Evolutionary conservation across 2,113 vertebrate genomes (phyloP), one percentile per base, ranked within the genome.

Genomic region (Cromileptes altivelis): DNA sequence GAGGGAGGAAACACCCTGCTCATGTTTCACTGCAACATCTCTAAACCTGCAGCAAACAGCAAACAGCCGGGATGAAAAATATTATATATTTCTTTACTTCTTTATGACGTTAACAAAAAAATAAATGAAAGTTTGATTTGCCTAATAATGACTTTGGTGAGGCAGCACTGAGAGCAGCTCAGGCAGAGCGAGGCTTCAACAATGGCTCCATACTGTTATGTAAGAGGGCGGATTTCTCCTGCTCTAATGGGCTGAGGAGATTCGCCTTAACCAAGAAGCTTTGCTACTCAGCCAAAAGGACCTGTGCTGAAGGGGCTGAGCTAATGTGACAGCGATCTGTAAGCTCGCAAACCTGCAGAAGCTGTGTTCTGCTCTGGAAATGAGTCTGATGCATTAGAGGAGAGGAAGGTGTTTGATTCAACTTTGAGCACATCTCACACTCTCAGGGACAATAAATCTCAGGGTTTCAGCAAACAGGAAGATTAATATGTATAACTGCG

Each of bases 181-280:
- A 25, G 52, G 82, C 45, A 21, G 25, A 84, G 58, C 11, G 45
- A 53, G 37, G 80, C 81, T 76, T 71, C 63, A 65, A 86, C 72
- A 75, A 79, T 84, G 70, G 85, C 50, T 71, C 0, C 77, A 33
- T 23, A n/a, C 70, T 17, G 73, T 90, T 90, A 83, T 86, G 88
- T 82, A 90, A 85, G 68, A 60, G 70, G 78, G 75, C 37, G 55
- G 81, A 89, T 87, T 87, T 82, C 73, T 88, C 53, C 70, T 84
- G 80, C 85, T 87, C 83, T 89, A 64, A 86, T 82, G 85, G 75
- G 78, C 85, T 70, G 84, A 86, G 73, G 78, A 83, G 82, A 82
- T 80, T 67, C 65, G 25, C 71, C 90, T 87, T 47, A 84, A 76
- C 79, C 74, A 27, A 50, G 68, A 80, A 57, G 80, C 79, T 87